These are phyloP conservation scores for Bombus terrestris DNA, from an alignment of 1,140 invertebrate genomes.

Conservation along the genomic window DNA sequence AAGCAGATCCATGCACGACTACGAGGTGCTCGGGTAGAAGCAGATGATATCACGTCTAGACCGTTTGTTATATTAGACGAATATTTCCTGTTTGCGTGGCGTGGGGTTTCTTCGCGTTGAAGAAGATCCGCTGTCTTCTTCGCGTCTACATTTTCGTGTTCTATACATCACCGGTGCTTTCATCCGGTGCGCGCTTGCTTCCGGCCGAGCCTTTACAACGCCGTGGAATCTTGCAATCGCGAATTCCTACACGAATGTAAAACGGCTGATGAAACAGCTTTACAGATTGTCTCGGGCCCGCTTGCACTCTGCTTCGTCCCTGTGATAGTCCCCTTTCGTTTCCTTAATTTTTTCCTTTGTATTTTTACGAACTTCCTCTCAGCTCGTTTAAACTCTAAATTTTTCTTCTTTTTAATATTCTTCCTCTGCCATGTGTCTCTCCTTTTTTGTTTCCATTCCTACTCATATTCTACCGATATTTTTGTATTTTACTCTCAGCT, in stretches of 20 bases:
- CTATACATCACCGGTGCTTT: slow-evolving; percentile 26
- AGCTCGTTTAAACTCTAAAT: slow-evolving; percentile 7
- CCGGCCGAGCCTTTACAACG: slow-evolving; percentile 15
- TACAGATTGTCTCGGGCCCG: slow-evolving; percentile 74
- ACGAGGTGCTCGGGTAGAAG: background rate
- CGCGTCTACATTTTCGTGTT: slow-evolving; percentile 25
- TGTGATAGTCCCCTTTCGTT: background rate
- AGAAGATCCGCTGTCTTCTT: slow-evolving; percentile 2
- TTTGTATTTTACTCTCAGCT: background rate
- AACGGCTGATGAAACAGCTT: slow-evolving; percentile 70
- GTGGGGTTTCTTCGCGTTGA: background rate
- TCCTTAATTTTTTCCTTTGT: background rate
- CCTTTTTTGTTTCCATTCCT: background rate
- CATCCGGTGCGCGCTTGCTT: slow-evolving; percentile 19
- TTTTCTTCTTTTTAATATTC: slow-evolving; percentile 25
- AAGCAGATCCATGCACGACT: background rate
- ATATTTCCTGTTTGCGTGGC: slow-evolving; percentile 19
- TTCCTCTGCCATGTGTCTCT: background rate
- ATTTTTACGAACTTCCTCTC: background rate
- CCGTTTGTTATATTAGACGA: slow-evolving; percentile 22
- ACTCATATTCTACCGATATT: too few relatives aligned
- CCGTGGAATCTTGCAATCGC: slow-evolving; percentile 76
- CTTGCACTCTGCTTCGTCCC: slow-evolving; percentile 36
- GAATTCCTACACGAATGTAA: slow-evolving; percentile 76
- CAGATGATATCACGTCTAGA: slow-evolving; percentile 41